These are phyloP conservation scores for Nyctereutes procyonoides DNA, from an alignment of 2,113 vertebrate genomes.

Conservation along the genomic window DNA sequence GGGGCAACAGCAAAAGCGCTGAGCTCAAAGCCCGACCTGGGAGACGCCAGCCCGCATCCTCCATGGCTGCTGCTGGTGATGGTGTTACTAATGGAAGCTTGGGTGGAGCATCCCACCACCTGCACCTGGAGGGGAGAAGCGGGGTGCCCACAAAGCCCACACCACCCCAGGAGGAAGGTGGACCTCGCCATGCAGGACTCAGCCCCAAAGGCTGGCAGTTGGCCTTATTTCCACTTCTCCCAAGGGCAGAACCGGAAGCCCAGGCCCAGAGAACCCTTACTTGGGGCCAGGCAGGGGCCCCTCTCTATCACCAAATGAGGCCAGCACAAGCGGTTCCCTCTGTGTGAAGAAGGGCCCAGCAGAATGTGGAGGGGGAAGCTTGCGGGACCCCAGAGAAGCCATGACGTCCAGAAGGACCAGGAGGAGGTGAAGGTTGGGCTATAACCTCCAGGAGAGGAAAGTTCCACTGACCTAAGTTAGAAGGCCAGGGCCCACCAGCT, in stretches of 20 bases:
- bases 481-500: no score
- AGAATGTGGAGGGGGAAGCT: rapidly evolving
- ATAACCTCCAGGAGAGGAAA: background rate
- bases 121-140: background rate
- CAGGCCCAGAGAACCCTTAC: background rate
- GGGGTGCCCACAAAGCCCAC: no score
- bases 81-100: rapidly evolving
- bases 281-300: background rate
- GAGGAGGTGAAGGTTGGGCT: background rate
- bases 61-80: rapidly evolving
- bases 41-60: background rate
- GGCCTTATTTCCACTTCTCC: background rate
- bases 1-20: background rate
- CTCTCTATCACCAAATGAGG: background rate
- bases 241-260: background rate
- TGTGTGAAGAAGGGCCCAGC: background rate
- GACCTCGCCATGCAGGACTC: rapidly evolving
- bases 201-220: background rate
- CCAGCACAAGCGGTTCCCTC: rapidly evolving
- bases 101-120: background rate
- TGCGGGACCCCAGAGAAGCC: background rate
- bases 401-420: background rate
- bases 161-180: rapidly evolving
- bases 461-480: background rate
- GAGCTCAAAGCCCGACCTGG: no score